Percentiles rank a stretch among this genome's conserved stretches.
Conservation (phyloP, 2,888 invertebrate genomes). For the Cancer borealis region DNA sequence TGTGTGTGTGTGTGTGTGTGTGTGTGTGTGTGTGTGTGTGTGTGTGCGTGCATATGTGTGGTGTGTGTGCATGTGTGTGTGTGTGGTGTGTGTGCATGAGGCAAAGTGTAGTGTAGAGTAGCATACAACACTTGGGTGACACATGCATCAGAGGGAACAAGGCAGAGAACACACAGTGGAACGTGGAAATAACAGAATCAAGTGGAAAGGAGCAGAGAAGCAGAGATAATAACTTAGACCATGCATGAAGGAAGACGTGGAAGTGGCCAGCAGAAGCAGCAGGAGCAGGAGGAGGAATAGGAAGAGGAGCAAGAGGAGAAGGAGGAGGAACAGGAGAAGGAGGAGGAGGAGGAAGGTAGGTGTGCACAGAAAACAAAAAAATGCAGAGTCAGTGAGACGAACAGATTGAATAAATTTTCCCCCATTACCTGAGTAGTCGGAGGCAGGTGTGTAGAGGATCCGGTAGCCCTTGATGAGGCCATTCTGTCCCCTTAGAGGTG, state of each 20-base stretch:
- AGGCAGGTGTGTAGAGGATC: conserved; percentile 82
- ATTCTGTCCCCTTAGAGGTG: conserved; percentile 81
- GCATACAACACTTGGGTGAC: not conserved
- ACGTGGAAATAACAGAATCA: not conserved
- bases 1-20: not conserved
- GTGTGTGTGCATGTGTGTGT: conserved; percentile 49
- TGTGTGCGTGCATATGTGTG: conserved; percentile 47
- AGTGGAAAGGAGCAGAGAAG: not conserved
- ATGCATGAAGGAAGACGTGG: not conserved
- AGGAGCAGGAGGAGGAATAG: not conserved
- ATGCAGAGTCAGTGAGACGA: not conserved
- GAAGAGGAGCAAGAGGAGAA: not conserved
- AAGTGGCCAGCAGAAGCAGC: not conserved
- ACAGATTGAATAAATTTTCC: not conserved
- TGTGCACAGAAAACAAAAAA: not conserved
- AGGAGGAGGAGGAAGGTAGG: not conserved
- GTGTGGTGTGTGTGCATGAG: conserved; percentile 3
- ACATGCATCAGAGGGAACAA: not conserved
- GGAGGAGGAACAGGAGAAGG: not conserved
- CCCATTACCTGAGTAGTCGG: conserved; percentile 66
- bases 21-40: conserved; percentile 36
- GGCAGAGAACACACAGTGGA: not conserved
- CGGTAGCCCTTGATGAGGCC: conserved; percentile 89
- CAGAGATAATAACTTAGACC: not conserved
- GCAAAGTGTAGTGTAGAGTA: not conserved